Percentiles rank a stretch among this genome's conserved stretches.
phyloP scores from a whole-genome alignment of 2,113 vertebrate genomes.

The Heptranchias perlo region DNA sequence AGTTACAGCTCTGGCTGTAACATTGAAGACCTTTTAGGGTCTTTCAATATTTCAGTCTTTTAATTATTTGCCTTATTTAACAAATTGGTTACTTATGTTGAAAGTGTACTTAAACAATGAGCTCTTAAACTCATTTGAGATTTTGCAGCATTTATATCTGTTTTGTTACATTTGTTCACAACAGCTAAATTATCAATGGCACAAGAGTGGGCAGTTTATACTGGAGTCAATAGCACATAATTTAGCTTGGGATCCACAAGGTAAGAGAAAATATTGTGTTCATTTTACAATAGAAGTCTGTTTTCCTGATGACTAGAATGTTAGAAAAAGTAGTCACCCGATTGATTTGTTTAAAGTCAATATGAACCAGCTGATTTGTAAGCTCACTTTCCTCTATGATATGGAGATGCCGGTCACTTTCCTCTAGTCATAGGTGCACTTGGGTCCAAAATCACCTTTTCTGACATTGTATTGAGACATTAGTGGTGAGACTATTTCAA shows the following conservation, averaged over 20 bases:
- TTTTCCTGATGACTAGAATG: background rate
- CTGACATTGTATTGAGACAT: background rate
- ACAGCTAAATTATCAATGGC: constrained; percentile 82
- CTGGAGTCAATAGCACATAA: constrained; percentile 75
- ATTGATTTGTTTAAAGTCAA: background rate
- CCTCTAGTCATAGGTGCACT: background rate
- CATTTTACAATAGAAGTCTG: background rate
- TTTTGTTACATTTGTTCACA: constrained; percentile 51
- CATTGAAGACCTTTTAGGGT: background rate
- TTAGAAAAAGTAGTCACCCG: background rate
- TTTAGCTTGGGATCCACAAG: constrained; percentile 88
- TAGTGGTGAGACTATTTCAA: background rate
- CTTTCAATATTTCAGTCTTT: background rate
- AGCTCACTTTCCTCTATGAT: no score
- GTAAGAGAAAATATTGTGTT: constrained; percentile 52
- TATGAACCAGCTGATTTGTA: background rate
- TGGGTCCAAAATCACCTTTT: background rate
- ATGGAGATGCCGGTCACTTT: no score
- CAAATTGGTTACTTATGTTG: background rate
- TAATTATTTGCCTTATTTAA: background rate
- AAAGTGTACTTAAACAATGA: background rate
- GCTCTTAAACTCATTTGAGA: constrained; percentile 32
- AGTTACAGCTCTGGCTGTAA: background rate
- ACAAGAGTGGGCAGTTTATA: constrained; percentile 84
- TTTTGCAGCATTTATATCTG: background rate